A percentile compares a stretch with the other conserved stretches of the same genome.
phyloP scores from a whole-genome alignment of 1,140 invertebrate genomes.

The Micrasema minimum region DNA sequence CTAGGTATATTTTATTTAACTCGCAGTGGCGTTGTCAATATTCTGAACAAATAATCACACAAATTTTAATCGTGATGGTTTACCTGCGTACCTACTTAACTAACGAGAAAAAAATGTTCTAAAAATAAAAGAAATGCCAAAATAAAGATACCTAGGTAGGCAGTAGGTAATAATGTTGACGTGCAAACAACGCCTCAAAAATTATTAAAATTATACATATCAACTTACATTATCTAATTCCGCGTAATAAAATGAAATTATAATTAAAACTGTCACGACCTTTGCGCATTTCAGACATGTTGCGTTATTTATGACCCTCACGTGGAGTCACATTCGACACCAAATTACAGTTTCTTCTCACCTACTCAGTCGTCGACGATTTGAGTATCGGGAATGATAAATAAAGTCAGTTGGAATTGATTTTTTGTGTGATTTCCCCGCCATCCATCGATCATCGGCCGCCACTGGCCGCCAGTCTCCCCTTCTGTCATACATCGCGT shows the following conservation, averaged over 20 bases:
- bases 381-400: slow-evolving; percentile 22
- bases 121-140: too few relatives aligned
- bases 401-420: slow-evolving; percentile 41
- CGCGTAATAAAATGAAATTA: slow-evolving; percentile 7
- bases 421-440: slow-evolving; percentile 33
- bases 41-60: too few relatives aligned
- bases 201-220: too few relatives aligned
- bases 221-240: neutral
- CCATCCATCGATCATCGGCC: slow-evolving; percentile 30
- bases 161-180: too few relatives aligned
- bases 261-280: slow-evolving; percentile 6
- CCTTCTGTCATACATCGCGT: slow-evolving; percentile 46
- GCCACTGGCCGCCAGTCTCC: slow-evolving; percentile 29
- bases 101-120: too few relatives aligned
- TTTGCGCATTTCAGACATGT: slow-evolving; percentile 11
- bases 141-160: too few relatives aligned
- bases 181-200: neutral
- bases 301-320: slow-evolving; percentile 11
- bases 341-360: slow-evolving; percentile 12
- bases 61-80: too few relatives aligned
- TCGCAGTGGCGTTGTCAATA: too few relatives aligned
- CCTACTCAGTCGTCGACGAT: slow-evolving; percentile 10
- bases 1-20: too few relatives aligned
- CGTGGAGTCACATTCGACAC: slow-evolving; percentile 9
- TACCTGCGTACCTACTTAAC: too few relatives aligned